These are phyloP conservation scores for Calcarius ornatus DNA, from an alignment of 2,113 vertebrate genomes.

Conservation along the genomic window DNA sequence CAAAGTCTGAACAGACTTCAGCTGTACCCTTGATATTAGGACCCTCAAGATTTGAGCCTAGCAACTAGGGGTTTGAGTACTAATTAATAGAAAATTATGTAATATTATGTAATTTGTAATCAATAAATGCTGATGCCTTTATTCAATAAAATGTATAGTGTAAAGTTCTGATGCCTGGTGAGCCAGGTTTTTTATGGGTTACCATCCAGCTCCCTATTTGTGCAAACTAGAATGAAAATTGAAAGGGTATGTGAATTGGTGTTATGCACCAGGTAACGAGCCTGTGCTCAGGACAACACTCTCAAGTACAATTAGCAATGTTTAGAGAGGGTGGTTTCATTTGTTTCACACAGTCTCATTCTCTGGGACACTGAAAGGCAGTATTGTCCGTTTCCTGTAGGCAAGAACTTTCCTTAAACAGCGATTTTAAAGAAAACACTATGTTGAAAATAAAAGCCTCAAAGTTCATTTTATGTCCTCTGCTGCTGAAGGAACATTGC, in stretches of 20 bases:
- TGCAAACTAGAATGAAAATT: not conserved
- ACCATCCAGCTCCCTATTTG: not conserved
- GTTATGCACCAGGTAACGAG: fast-evolving
- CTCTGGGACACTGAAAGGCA: not conserved
- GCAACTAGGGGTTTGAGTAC: not conserved
- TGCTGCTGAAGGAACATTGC: not conserved
- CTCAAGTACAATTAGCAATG: not conserved
- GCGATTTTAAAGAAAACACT: fast-evolving
- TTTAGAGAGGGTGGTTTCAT: too few relatives aligned
- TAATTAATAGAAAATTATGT: not conserved
- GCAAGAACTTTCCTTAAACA: not conserved
- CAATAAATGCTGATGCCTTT: not conserved
- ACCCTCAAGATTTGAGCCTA: not conserved
- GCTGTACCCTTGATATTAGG: not conserved
- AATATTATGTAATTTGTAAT: not conserved
- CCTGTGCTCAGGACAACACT: not conserved
- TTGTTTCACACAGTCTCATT: not conserved
- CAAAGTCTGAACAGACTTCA: not conserved
- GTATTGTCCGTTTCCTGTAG: not conserved
- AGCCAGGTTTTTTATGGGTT: not conserved
- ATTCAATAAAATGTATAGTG: not conserved
- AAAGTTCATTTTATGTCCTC: not conserved
- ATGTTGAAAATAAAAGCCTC: not conserved
- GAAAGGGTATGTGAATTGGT: not conserved
- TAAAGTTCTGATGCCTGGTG: not conserved